Conservation (phyloP, 2,888 invertebrate genomes). For the Hecatera dysodea region DNA sequence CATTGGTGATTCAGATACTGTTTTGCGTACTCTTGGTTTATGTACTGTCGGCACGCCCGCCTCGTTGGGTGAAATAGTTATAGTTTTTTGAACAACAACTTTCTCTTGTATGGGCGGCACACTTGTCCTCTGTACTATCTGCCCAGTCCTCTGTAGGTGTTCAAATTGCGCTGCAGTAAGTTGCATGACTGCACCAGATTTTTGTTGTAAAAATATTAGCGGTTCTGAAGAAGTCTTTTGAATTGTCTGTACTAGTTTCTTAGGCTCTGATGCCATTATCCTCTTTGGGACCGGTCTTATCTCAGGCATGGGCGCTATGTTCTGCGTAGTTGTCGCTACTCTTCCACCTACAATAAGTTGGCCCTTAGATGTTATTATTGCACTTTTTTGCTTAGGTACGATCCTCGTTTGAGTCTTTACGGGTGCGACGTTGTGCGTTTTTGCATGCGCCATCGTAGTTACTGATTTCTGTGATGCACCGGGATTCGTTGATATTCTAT, state of each 20-base stretch:
- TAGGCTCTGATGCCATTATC: conserved; percentile 80
- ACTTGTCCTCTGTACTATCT: conserved; percentile 83
- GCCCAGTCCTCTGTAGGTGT: conserved; percentile 87
- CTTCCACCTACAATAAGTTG: conserved; percentile 89
- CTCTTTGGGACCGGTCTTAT: conserved; percentile 82
- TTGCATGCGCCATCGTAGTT: conserved; percentile 65
- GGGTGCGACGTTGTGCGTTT: conserved; percentile 59
- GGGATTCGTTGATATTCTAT: conserved; percentile 78
- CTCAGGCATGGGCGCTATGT: conserved; percentile 88
- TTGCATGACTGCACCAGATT: conserved; percentile 88
- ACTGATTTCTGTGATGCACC: conserved; percentile 74
- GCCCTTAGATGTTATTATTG: conserved; percentile 91
- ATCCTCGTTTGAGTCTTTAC: conserved; percentile 80
- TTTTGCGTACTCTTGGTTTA: conserved; percentile 79
- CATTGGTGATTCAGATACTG: conserved; percentile 73
- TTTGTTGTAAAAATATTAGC: conserved; percentile 86
- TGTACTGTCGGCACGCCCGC: conserved; percentile 70
- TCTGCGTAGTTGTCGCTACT: conserved; percentile 85
- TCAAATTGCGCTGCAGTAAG: conserved; percentile 89
- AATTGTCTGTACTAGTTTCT: conserved; percentile 81
- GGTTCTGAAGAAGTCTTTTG: conserved; percentile 84
- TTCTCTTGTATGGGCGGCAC: conserved; percentile 77
- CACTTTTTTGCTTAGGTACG: conserved; percentile 86
- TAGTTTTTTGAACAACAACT: conserved; percentile 80
- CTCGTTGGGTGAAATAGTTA: conserved; percentile 76